Base-by-base conservation (phyloP, 1,140 invertebrate genomes). In the Pseudomyrmex gracilis region DNA sequence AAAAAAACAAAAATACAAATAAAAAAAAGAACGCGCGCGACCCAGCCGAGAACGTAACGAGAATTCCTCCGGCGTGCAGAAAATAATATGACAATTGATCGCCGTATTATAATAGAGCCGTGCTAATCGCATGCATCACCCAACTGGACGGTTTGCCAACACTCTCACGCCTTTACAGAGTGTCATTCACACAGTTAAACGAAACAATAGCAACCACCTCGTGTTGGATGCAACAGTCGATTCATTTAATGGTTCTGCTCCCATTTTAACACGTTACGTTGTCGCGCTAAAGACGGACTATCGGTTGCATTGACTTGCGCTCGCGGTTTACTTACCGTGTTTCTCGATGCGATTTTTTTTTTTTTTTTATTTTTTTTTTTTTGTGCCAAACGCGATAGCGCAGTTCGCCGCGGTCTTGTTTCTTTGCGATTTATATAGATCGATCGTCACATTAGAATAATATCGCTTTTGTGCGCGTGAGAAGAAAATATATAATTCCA, bases 111-210 rank as follows among this genome's bases (percentile, higher is more conserved):
- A 80, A 80, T 80, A 70, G 76, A 66, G 53, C 15, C 13, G 53
- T 49, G 76, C 66, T 80, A 80, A 80, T 80, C 76, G 76, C 22
- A 47, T 58, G 53, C 76, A 71, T 80, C 76, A 58, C 17, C 66
- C 53, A 58, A 55, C 67, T 80, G 58, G 74, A 77, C 73, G 61
- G 47, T 78, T 58, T 53, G n/a, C 55, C 47, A 20, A 24, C 76
- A 70, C 24, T 80, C 66, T 80, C 66, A 43, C 53, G 64, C 76
- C 58, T 80, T 60, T 71, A 71, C 53, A 80, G 22, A 76, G 76
- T 80, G 76, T 80, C 76, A 71, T 80, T 80, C 66, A 80, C 76
- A 70, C 67, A 80, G 76, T 80, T 80, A 71, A 70, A 71, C 66
- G 76, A 80, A 71, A 80, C 76, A 80, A 80, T 80, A 60, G 66